These are phyloP conservation scores for Sebastiscus albofasciatus DNA, from an alignment of 2,797 vertebrate species.

Conservation along the genomic window DNA sequence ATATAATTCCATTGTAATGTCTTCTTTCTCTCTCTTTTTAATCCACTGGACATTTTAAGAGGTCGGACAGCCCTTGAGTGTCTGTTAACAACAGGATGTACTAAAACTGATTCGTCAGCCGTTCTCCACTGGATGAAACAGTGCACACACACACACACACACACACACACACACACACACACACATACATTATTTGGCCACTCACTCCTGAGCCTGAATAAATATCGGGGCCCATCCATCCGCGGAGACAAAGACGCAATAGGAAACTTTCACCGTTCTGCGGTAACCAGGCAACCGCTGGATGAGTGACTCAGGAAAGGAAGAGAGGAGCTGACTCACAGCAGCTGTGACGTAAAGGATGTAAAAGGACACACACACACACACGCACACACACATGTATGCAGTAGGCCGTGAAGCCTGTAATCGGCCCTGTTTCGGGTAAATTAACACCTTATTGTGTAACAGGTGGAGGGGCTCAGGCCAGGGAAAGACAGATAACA, in stretches of 20 bases:
- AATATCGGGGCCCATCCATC: constrained; percentile 79
- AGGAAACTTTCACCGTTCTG: constrained; percentile 82
- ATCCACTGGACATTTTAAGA: constrained; percentile 4
- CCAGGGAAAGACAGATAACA: constrained; percentile 72
- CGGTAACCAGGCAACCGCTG: constrained; percentile 83
- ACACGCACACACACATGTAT: constrained; percentile 30
- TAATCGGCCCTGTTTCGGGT: constrained; percentile 84
- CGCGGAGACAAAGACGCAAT: constrained; percentile 81
- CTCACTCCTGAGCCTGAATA: constrained; percentile 81
- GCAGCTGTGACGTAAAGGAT: constrained; percentile 79
- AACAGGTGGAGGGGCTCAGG: constrained; percentile 84
- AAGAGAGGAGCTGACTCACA: constrained; percentile 84
- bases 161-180: constrained; percentile 57
- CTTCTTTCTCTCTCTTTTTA: background rate
- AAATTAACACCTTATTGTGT: constrained; percentile 84
- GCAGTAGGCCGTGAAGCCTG: constrained; percentile 73
- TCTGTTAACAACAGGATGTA: constrained; percentile 67
- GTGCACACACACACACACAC: constrained; percentile 15
- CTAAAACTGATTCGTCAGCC: constrained; percentile 67
- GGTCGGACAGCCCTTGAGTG: constrained; percentile 3
- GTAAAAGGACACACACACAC: constrained; percentile 53
- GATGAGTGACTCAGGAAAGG: constrained; percentile 83
- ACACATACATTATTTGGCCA: constrained; percentile 73
- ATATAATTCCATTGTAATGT: background rate
- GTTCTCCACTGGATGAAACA: constrained; percentile 37